Evolutionary conservation across 2,797 vertebrate genomes (phyloP).

Genomic region (Chiroxiphia lanceolata): DNA sequence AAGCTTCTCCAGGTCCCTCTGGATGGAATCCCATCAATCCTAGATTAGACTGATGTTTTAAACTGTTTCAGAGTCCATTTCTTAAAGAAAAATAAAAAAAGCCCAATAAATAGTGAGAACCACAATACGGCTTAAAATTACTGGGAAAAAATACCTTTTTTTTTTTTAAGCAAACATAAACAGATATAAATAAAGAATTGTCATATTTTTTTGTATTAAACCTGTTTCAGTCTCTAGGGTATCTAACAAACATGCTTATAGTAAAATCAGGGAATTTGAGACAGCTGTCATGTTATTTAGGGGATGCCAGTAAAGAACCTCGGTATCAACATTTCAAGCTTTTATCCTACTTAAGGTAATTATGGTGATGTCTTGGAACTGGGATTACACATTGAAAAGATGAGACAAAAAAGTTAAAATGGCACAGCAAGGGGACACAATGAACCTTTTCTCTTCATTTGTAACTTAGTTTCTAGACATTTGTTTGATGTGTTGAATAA

Average conservation of each 20-base stretch:
- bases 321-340: neutral
- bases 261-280: neutral
- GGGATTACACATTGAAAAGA: neutral
- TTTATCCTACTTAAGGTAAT: neutral
- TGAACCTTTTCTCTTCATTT: neutral
- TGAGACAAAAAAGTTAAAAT: neutral
- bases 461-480: neutral
- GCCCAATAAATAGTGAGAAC: neutral
- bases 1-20: neutral
- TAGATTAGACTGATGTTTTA: neutral
- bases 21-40: neutral
- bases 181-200: neutral
- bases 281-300: neutral
- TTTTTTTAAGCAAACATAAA: neutral
- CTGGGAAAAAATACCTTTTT: accelerated
- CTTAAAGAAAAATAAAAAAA: neutral
- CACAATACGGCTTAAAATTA: neutral
- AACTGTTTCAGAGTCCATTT: neutral
- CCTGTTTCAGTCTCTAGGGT: neutral
- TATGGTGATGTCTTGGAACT: neutral
- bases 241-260: neutral
- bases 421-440: neutral
- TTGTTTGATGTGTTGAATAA: neutral
- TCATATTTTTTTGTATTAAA: neutral
- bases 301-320: neutral